A percentile compares a stretch with the other conserved stretches of the same genome.
Evolutionary conservation across 2,113 vertebrate species (phyloP).

Genomic region (Alethe diademata): DNA sequence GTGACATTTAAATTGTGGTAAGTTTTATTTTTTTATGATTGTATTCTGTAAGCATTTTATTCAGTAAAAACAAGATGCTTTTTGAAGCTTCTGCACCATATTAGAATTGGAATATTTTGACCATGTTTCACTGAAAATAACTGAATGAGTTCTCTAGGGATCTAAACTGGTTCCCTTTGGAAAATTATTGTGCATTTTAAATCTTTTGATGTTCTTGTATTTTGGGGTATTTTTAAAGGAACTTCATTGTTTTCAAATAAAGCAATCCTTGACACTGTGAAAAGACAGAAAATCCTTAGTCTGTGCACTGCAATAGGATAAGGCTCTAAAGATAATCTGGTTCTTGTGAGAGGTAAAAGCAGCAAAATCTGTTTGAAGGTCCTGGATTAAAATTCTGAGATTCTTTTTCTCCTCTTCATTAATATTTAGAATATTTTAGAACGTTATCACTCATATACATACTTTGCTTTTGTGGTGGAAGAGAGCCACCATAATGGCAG

Average conservation of each 20-base stretch:
- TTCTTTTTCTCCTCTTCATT: not conserved
- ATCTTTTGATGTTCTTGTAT: not conserved
- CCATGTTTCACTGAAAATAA: not conserved
- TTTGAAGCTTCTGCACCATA: not conserved
- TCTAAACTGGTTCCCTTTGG: not conserved
- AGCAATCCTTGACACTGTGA: not conserved
- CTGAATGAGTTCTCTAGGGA: not conserved
- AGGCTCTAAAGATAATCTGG: not conserved
- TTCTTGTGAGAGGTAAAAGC: rapidly evolving
- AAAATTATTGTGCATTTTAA: not conserved
- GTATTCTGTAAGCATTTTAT: not conserved
- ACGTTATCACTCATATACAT: not conserved
- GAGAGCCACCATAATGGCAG: not conserved
- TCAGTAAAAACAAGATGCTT: not conserved
- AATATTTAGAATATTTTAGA: not conserved
- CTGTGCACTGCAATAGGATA: not conserved
- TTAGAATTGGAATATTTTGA: not conserved
- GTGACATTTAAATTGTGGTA: not conserved
- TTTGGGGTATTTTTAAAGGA: not conserved
- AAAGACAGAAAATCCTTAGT: not conserved
- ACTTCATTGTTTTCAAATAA: not conserved
- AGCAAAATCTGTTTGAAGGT: not conserved
- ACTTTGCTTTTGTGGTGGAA: not conserved
- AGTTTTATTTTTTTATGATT: not conserved
- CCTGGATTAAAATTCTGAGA: not conserved